Base-by-base conservation (phyloP, 2,113 vertebrate species). In the human (Homo sapiens) region DNA sequence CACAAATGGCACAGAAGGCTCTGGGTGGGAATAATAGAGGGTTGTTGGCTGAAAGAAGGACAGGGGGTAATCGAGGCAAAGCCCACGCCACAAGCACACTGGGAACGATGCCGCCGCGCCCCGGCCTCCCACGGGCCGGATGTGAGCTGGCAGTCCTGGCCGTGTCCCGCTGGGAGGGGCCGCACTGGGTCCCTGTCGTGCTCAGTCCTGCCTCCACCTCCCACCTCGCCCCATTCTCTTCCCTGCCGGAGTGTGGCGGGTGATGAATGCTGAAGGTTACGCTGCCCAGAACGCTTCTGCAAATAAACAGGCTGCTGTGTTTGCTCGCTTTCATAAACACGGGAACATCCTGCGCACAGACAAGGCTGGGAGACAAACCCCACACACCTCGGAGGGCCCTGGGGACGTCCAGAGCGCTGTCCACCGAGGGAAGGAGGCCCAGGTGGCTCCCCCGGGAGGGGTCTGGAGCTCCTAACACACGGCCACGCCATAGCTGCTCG, bases 401-500 rank as follows among this genome's bases (percentile, higher is more conserved):
- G 27, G 27, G 43, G 43, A 27, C 14, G 8, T 5, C 18, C 52
- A 55, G 52, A 55, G 14, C 6, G 6, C 66, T n/a, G 16, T 13
- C 32, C 61, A 32, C 61, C 11, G 1, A 64, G 61, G 61, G 27
- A 8, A 6, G 32, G 66, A 45, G 75, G 75, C n/a, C 12, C 23
- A 45, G 18, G 22, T 32, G 6, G 76, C 25, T 25, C 16, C 18
- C 10, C 12, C 2, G 1, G 27, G 27, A 64, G 27, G 61, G 27
- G 27, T 5, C 61, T 64, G 11, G 3, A 32, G 68, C 66, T 40
- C 48, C 59, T 7, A 10, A 9, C 79, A 43, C 7, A 0, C 2
- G 0, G 0, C 25, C 57, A 9, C n/a, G 4, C 10, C 9, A 10
- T 0, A 0, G 79, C 4, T 3, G 0, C 18, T 52, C 0, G 0